Base-by-base conservation (phyloP, 1,140 invertebrate genomes). In the Cherax destructor region DNA sequence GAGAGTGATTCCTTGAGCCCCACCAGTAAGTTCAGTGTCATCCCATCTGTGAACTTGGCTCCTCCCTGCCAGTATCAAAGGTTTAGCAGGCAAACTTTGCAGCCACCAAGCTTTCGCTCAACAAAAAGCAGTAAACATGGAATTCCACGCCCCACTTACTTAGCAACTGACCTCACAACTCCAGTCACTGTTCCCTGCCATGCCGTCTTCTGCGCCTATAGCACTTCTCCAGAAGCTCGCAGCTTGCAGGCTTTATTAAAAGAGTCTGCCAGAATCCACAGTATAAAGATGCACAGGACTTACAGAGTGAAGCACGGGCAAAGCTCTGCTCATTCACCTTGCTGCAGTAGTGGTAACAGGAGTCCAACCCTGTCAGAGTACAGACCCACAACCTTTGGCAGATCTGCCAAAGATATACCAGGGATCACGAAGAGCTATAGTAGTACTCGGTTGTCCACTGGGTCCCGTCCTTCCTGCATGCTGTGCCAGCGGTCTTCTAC, bases 171-270 rank as follows among this genome's bases (percentile, higher is more conserved):
- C 24, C 41, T 52, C n/a, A 18, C 69, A 72, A 50, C 30, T 83
- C 80, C 21, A 16, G 52, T 83, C 56, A 74, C 69, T 74, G 69
- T 74, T 74, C 89, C 89, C 7, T 91, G 89, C 59, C 89, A 91
- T 79, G 83, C 74, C 7, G 76, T 91, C 9, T 91, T 91, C 89
- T 91, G 89, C 79, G 89, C 89, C 16, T 91, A 91, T 52, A 91
- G 89, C 61, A 91, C 83, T 69, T 79, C 89, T 16, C 89, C 89
- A 49, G 83, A 83, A 24, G 77, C 89, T 50, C 61, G 83, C 6
- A 85, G 61, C 41, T 41, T 91, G n/a, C 89, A 85, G 61, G 80
- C 83, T 13, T n/a, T 85, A 3, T 69, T 91, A 52, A 85, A 76
- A 56, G 89, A 91, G 50, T 84, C 81, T 11, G 80, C 76, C 21